Conservation (phyloP, 1,140 invertebrate genomes). For the Aphis gossypii region DNA sequence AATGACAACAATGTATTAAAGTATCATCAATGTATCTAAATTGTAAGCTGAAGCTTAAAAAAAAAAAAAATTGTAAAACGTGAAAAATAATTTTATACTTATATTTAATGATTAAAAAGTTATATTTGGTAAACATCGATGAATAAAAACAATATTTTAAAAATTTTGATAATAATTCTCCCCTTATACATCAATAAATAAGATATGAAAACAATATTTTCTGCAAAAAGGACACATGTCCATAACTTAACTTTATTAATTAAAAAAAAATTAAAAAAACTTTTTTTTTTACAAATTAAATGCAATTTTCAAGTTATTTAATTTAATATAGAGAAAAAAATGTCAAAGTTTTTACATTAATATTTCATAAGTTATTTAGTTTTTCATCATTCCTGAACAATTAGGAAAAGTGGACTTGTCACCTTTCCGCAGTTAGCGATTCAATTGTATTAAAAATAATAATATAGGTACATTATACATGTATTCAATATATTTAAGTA, state of each 20-base stretch:
- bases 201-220: neutral
- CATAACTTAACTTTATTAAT: neutral
- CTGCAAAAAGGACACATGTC: neutral
- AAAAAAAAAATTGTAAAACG: too few species aligned
- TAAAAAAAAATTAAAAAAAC: neutral
- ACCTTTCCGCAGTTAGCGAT: neutral
- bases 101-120: too few species aligned
- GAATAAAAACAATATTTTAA: neutral
- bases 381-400: neutral
- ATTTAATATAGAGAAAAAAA: neutral
- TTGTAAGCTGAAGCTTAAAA: too few species aligned
- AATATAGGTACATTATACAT: neutral
- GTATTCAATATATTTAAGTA: neutral
- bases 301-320: neutral
- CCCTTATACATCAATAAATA: neutral
- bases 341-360: neutral
- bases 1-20: too few species aligned
- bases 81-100: too few species aligned
- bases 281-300: conserved; percentile 14
- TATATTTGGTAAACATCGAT: too few species aligned
- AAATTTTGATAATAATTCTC: neutral
- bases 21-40: too few species aligned
- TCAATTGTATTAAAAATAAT: neutral
- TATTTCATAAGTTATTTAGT: neutral
- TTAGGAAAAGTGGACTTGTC: neutral